These are phyloP conservation scores for Shinisaurus crocodilurus DNA, from an alignment of 2,113 vertebrate genomes.

Conservation along the genomic window DNA sequence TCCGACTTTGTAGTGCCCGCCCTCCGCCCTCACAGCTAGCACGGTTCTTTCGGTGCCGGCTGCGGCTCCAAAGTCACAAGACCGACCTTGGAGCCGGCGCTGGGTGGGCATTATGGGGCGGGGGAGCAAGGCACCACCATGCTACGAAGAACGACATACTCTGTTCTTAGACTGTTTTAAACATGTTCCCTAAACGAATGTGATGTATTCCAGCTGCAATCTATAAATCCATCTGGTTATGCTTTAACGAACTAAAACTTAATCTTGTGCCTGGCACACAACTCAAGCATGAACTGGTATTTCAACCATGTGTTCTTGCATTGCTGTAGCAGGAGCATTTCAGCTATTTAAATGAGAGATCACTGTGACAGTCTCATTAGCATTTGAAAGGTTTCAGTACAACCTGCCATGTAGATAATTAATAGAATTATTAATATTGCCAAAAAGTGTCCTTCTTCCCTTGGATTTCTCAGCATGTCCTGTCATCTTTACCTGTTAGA, in stretches of 20 bases:
- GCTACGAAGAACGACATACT: too few species aligned
- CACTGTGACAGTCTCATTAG: constrained; percentile 2
- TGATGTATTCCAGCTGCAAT: neutral
- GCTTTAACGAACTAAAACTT: neutral
- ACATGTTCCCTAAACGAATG: neutral
- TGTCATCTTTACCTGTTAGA: neutral
- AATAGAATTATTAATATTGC: constrained; percentile 28
- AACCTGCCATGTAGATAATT: constrained; percentile 12
- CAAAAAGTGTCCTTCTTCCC: constrained; percentile 1
- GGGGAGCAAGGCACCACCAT: too few species aligned
- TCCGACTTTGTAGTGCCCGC: too few species aligned
- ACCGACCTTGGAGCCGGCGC: too few species aligned
- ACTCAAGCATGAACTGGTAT: neutral
- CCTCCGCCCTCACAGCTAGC: too few species aligned
- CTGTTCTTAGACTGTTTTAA: neutral
- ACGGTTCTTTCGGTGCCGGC: too few species aligned
- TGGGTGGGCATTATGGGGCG: too few species aligned
- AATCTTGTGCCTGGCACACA: neutral
- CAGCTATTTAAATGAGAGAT: constrained; percentile 21
- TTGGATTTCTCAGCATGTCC: neutral
- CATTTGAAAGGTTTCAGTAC: constrained; percentile 20
- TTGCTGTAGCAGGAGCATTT: neutral
- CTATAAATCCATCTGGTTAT: neutral
- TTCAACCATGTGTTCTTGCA: neutral
- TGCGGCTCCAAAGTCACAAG: too few species aligned